Percentiles rank a stretch among this genome's conserved stretches.
Evolutionary conservation across 1,140 invertebrate species (phyloP).

Genomic region (Sogatella furcifera): DNA sequence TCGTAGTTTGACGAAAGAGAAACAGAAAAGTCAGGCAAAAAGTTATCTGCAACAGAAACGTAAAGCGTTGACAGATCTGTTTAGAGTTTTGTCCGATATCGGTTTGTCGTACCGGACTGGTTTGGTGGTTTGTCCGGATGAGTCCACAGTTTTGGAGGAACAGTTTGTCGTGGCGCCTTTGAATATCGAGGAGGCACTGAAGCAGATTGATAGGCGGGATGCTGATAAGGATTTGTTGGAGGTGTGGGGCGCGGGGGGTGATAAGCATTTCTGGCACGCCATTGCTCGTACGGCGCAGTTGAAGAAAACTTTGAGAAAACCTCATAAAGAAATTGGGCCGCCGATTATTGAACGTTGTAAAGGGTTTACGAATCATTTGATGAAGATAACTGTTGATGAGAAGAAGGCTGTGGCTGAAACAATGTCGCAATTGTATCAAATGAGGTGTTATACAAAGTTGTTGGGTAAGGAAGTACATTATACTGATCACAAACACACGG

Average conservation of each 20-base stretch:
- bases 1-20: slow-evolving; percentile 48
- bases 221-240: slow-evolving; percentile 42
- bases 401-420: slow-evolving; percentile 30
- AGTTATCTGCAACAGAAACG: slow-evolving; percentile 74
- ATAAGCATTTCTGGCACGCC: slow-evolving; percentile 63
- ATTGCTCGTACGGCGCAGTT: slow-evolving; percentile 56
- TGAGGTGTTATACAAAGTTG: slow-evolving; percentile 29
- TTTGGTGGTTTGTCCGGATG: slow-evolving; percentile 38
- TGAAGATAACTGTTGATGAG: slow-evolving; percentile 33
- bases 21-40: slow-evolving; percentile 69
- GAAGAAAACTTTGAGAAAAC: slow-evolving; percentile 43
- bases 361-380: slow-evolving; percentile 62
- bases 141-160: slow-evolving; percentile 19
- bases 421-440: slow-evolving; percentile 30
- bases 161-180: slow-evolving; percentile 42
- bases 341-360: slow-evolving; percentile 72
- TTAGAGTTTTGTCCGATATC: slow-evolving; percentile 56
- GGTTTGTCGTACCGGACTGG: slow-evolving; percentile 76
- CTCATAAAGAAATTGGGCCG: slow-evolving; percentile 65
- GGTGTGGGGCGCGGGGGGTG: slow-evolving; percentile 56
- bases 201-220: slow-evolving; percentile 37
- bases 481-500: too few species aligned
- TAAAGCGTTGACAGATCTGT: slow-evolving; percentile 70
- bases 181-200: slow-evolving; percentile 41
- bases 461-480: slow-evolving; percentile 14